Percentiles rank a stretch among this genome's conserved stretches.
These are phyloP conservation scores for Peucedramus taeniatus DNA, from an alignment of 2,113 vertebrate species.

Conservation along the genomic window DNA sequence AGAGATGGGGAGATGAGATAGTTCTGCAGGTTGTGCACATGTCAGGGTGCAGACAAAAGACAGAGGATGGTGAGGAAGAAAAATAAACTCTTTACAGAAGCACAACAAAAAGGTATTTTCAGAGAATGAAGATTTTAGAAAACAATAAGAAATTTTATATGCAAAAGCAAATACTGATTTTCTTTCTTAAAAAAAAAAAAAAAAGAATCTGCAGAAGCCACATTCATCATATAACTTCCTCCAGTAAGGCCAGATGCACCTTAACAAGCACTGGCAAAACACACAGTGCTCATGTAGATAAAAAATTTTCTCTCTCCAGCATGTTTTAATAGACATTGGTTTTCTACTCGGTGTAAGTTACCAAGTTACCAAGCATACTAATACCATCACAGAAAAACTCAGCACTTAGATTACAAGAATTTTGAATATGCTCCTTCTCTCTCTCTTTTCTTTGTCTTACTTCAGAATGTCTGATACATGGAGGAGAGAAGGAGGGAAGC, in stretches of 20 bases:
- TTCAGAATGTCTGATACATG: neutral
- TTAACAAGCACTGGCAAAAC: neutral
- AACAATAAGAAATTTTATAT: neutral
- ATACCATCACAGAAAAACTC: neutral
- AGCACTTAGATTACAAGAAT: neutral
- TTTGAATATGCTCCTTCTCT: neutral
- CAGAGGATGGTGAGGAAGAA: neutral
- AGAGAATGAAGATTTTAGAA: neutral
- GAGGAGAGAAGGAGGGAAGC: neutral
- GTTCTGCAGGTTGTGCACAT: neutral
- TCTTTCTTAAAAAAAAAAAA: neutral
- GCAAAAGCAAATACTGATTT: neutral
- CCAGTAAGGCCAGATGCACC: neutral
- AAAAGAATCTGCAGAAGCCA: neutral
- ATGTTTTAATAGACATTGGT: neutral
- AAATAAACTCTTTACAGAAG: neutral
- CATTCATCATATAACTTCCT: neutral
- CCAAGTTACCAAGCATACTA: neutral
- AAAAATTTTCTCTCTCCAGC: neutral
- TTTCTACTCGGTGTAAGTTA: neutral
- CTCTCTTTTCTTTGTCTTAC: neutral
- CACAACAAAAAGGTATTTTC: neutral
- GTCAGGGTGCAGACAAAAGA: neutral
- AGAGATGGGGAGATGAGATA: neutral
- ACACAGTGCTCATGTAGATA: fast-evolving